A percentile compares a stretch with the other conserved stretches of the same genome.
Conservation (phyloP, 2,113 vertebrate species). For the Coreoperca whiteheadi region DNA sequence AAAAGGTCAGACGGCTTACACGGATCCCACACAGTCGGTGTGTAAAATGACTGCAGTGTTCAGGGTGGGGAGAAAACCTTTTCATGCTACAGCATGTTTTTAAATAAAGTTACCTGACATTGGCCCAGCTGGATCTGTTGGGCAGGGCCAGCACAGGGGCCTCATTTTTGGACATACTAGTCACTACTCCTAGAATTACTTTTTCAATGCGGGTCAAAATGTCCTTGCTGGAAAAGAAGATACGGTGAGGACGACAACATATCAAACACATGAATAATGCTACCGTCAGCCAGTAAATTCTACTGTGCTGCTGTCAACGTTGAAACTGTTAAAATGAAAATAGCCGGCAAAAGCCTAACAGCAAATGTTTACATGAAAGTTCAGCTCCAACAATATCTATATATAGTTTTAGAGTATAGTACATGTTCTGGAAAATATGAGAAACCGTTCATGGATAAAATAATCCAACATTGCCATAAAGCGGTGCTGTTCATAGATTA, state of each 20-base stretch:
- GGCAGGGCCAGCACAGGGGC: constrained; percentile 86
- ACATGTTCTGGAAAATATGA: background rate
- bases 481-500: background rate
- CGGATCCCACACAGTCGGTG: constrained; percentile 19
- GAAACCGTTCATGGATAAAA: background rate
- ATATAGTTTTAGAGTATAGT: background rate
- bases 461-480: background rate
- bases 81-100: constrained; percentile 23
- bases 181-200: constrained; percentile 82
- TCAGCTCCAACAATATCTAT: background rate
- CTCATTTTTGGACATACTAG: constrained; percentile 85
- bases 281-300: background rate
- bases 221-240: constrained; percentile 83
- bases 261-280: background rate
- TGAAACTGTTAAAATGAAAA: background rate
- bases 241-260: background rate
- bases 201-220: constrained; percentile 90
- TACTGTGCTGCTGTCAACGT: background rate
- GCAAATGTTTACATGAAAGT: background rate
- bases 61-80: background rate
- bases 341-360: no score
- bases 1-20: constrained; percentile 38
- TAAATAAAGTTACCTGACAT: constrained; percentile 84
- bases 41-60: constrained; percentile 32
- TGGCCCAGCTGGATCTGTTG: constrained; percentile 89